Base-by-base conservation (phyloP, 1,140 invertebrate species). In the Drosophila subpulchrella region DNA sequence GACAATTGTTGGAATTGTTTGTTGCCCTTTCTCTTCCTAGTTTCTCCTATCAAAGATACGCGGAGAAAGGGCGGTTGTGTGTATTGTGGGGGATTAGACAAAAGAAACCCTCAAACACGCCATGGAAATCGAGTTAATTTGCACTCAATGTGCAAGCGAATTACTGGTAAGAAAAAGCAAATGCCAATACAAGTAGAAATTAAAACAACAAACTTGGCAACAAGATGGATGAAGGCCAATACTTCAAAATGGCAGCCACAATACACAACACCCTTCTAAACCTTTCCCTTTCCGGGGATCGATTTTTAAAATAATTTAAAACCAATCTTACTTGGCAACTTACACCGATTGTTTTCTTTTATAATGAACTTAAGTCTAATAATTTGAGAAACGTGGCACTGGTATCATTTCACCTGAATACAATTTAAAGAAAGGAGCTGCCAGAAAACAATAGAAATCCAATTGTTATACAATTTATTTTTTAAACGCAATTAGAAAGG, bases 101-200 rank as follows among this genome's bases (percentile, higher is more conserved):
- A 56, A 47, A 36, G 41, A 68, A 67, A 71, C 11, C 67, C 36
- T 71, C 68, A 48, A 71, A 58, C 68, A 72, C 68, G 68, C 68
- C 68, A 72, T 39, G 38, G 50, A 76, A 76, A 76, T 67, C 59
- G 73, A 58, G 72, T 76, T 76, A 76, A 76, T 75, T 75, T 74
- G 20, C 54, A 67, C 73, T 76, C 53, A 54, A 72, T 71, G 68
- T 58, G 53, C 65, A 58, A 58, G 41, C 38, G 48, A 70, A 70
- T 70, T 70, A 67, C 61, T 11, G 48, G 17, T 10, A 44, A 42
- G 34, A 39, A 55, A 66, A 48, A 13, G 42, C 20, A 15, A 63
- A 44, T 41, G 39, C 48, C 47, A 74, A 57, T 34, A 65, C 32
- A 65, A 74, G 72, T 48, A 34, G 13, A 75, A 75, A 70, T 73